Evolutionary conservation across 2,888 invertebrate genomes (phyloP).

Genomic region (Beris morrisii): DNA sequence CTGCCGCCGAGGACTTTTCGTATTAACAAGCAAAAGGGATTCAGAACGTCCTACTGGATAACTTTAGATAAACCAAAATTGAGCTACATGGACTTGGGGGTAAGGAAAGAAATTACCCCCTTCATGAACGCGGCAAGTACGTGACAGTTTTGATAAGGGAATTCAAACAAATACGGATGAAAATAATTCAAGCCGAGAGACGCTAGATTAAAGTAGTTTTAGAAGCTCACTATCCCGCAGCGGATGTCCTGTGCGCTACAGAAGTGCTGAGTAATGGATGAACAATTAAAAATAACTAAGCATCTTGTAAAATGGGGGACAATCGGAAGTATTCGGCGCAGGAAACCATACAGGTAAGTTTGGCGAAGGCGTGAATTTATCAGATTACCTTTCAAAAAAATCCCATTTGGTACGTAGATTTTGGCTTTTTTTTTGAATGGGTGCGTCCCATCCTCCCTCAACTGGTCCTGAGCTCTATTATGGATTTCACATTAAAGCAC

Average conservation of each 20-base stretch:
- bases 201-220: no score
- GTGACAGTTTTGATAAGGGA: slow-evolving; percentile 39
- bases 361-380: background rate
- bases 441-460: background rate
- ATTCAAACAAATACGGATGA: slow-evolving; percentile 10
- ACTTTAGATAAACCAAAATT: slow-evolving; percentile 13
- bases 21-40: slow-evolving; percentile 25
- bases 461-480: slow-evolving; percentile 23
- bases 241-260: background rate
- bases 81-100: background rate
- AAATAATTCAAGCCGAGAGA: background rate
- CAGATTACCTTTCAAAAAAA: background rate
- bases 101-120: slow-evolving; percentile 19
- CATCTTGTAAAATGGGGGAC: slow-evolving; percentile 40
- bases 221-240: no score
- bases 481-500: slow-evolving; percentile 39
- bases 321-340: slow-evolving; percentile 57
- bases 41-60: slow-evolving; percentile 6
- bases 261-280: slow-evolving; percentile 34
- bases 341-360: slow-evolving; percentile 57
- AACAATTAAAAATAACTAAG: slow-evolving; percentile 15
- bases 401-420: background rate
- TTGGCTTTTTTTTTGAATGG: slow-evolving; percentile 2
- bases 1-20: slow-evolving; percentile 2
- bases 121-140: slow-evolving; percentile 29